These are phyloP conservation scores for Trogon melanurus DNA, from an alignment of 2,113 vertebrate species.

Conservation along the genomic window DNA sequence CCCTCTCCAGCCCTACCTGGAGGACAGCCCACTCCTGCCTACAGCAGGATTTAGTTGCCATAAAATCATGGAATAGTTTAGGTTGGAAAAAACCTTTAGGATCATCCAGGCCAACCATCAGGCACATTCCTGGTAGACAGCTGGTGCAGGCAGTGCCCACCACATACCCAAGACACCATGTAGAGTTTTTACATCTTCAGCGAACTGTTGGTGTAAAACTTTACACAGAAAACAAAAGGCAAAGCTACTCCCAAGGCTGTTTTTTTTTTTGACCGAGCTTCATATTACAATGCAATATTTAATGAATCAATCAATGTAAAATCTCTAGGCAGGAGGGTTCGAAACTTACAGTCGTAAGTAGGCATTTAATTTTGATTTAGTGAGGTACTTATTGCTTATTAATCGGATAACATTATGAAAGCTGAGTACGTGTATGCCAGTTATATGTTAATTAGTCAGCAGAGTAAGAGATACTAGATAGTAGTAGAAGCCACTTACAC, in stretches of 20 bases:
- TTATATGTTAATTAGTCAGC: conserved; percentile 66
- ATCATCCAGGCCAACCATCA: neutral
- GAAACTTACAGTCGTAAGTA: conserved; percentile 44
- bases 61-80: no score
- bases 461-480: conserved; percentile 44
- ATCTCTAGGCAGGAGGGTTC: conserved; percentile 43
- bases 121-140: neutral
- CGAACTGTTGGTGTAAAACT: neutral
- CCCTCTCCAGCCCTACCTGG: neutral
- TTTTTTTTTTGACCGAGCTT: neutral
- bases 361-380: conserved; percentile 74
- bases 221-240: neutral
- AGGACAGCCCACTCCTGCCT: neutral
- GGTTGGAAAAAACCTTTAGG: no score
- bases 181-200: neutral
- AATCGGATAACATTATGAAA: conserved; percentile 59
- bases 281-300: neutral
- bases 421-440: conserved; percentile 27
- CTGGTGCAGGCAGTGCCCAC: neutral
- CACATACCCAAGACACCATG: neutral
- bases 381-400: conserved; percentile 59
- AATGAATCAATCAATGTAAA: conserved; percentile 57
- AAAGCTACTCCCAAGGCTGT: neutral
- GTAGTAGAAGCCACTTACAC: conserved; percentile 13
- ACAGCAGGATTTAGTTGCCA: neutral